Conservation (phyloP, 2,113 vertebrate species). For the Otocyon megalotis region DNA sequence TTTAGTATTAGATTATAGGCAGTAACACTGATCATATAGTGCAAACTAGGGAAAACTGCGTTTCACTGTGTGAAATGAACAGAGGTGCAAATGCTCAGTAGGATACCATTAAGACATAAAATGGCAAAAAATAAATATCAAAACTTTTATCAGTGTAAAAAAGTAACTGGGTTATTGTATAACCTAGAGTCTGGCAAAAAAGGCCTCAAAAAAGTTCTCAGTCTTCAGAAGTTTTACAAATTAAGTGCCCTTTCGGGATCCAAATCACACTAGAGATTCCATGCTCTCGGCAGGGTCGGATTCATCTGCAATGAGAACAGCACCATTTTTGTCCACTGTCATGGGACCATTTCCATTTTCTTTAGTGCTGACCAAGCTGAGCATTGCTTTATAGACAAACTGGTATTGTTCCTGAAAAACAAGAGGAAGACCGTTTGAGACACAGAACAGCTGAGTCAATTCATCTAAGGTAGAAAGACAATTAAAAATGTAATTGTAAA, state of each 20-base stretch:
- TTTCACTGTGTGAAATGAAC: conserved; percentile 94
- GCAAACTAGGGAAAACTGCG: conserved; percentile 96
- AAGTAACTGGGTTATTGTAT: conserved; percentile 99
- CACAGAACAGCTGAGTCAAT: not conserved
- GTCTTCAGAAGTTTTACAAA: conserved; percentile 96
- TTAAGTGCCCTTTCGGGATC: conserved; percentile 89
- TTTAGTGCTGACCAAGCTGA: conserved; percentile 95
- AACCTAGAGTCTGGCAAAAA: conserved; percentile 99
- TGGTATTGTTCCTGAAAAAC: conserved; percentile 95
- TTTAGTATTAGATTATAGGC: conserved; percentile 92
- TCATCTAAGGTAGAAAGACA: not conserved
- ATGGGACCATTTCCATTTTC: conserved; percentile 90
- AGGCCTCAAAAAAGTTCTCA: conserved; percentile 98
- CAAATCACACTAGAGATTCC: conserved; percentile 95
- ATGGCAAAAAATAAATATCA: conserved; percentile 99
- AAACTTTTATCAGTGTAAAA: conserved; percentile 99
- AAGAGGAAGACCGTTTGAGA: conserved; percentile 68
- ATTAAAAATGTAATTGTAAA: not conserved
- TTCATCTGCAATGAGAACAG: conserved; percentile 91
- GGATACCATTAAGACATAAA: conserved; percentile 99
- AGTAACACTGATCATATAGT: conserved; percentile 99
- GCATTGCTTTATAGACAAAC: conserved; percentile 96
- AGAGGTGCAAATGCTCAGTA: conserved; percentile 97
- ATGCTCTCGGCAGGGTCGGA: conserved; percentile 95
- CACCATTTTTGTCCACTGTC: conserved; percentile 93